These are phyloP conservation scores for Nothoprocta perdicaria DNA, from an alignment of 2,113 vertebrate species.

Conservation along the genomic window DNA sequence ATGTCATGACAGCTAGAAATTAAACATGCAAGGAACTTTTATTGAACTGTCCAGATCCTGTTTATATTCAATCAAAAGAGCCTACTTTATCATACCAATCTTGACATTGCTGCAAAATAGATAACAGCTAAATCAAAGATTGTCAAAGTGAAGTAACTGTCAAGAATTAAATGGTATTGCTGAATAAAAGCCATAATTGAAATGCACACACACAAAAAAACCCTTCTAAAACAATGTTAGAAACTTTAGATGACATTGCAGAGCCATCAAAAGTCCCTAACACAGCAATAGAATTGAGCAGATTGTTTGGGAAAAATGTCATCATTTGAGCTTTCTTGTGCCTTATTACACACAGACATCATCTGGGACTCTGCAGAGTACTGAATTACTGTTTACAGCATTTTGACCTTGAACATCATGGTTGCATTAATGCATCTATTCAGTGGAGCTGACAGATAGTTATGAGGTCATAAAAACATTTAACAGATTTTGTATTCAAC, in stretches of 20 bases:
- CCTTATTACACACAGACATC: conserved; percentile 69
- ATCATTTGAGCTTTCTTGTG: conserved; percentile 58
- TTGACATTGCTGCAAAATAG: conserved; percentile 66
- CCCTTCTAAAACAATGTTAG: conserved; percentile 25
- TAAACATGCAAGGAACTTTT: conserved; percentile 60
- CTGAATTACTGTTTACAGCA: conserved; percentile 58
- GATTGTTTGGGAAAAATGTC: conserved; percentile 63
- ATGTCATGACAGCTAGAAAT: conserved; percentile 52
- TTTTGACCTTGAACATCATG: conserved; percentile 67
- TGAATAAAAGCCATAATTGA: conserved; percentile 64
- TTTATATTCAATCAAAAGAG: conserved; percentile 66
- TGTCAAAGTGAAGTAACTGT: conserved; percentile 64
- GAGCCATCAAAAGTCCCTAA: conserved; percentile 30
- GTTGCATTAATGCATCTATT: conserved; percentile 35
- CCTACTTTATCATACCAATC: conserved; percentile 41
- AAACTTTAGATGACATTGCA: conserved; percentile 65
- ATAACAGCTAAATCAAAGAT: conserved; percentile 70
- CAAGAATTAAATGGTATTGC: conserved; percentile 61
- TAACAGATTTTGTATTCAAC: conserved; percentile 10
- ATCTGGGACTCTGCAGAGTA: conserved; percentile 31
- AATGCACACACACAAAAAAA: conserved; percentile 19
- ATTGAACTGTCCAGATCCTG: conserved; percentile 56
- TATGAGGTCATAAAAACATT: conserved; percentile 17
- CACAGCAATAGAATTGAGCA: conserved; percentile 24
- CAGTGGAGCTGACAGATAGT: conserved; percentile 1